Conservation (phyloP, 23 tunicate genomes). For the Corella eumyota region DNA sequence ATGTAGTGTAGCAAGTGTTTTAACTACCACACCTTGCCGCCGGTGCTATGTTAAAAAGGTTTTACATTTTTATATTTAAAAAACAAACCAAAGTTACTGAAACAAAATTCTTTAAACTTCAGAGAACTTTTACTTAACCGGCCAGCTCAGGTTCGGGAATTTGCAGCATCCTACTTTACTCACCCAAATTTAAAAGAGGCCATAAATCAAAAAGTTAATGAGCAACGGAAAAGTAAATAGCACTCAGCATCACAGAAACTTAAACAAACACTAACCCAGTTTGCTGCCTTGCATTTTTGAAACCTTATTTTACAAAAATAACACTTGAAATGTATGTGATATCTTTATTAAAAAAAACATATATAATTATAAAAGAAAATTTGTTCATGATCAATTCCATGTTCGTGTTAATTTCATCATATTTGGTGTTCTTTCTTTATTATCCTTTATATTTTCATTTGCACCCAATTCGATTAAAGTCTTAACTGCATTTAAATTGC, state of each 20-base stretch:
- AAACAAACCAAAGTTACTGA: too few relatives aligned
- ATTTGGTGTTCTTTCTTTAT: conserved; percentile 9
- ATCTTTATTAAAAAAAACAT: too few relatives aligned
- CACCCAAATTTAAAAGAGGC: conserved; percentile 42
- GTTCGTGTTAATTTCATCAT: conserved; percentile 5
- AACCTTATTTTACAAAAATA: too few relatives aligned
- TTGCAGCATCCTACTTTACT: conserved; percentile 79
- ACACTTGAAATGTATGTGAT: too few relatives aligned
- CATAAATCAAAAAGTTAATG: conserved; percentile 19
- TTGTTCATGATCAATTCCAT: background rate
- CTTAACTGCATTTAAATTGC: conserved; percentile 21
- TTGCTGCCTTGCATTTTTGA: too few relatives aligned
- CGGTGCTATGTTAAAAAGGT: too few relatives aligned
- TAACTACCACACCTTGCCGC: too few relatives aligned
- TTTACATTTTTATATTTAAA: too few relatives aligned
- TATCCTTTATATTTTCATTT: conserved; percentile 11
- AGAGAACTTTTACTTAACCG: conserved; percentile 66
- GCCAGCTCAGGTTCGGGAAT: conserved; percentile 68
- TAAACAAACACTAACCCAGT: too few relatives aligned
- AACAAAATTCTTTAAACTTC: background rate
- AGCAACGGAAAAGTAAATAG: conserved; percentile 11
- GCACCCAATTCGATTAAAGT: conserved; percentile 36
- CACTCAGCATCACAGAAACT: too few relatives aligned
- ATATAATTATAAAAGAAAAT: too few relatives aligned
- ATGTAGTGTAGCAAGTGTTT: too few relatives aligned